Base-by-base conservation (phyloP, 2,113 vertebrate genomes). In the Phyllostomus discolor region DNA sequence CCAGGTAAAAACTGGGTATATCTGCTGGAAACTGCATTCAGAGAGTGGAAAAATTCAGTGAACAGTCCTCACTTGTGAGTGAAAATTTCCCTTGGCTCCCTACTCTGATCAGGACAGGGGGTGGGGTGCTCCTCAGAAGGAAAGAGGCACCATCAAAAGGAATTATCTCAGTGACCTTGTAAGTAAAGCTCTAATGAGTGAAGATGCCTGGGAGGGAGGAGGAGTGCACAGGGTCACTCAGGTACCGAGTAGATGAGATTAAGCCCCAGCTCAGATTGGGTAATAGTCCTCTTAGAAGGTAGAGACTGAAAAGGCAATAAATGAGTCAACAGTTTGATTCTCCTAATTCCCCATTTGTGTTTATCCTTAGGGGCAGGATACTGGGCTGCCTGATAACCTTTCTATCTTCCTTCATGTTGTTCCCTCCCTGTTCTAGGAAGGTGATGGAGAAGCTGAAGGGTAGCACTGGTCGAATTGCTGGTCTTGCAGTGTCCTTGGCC, bases 401-500 rank as follows among this genome's bases (percentile, higher is more conserved):
- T 43, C 52, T 82, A 4, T 72, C 41, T 88, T 88, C 24, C 38
- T 43, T 75, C 52, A 8, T 38, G 35, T 3, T 5, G 0, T 3
- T 1, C 12, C 80, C 31, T 15, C 2, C 59, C 90, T 86, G 5
- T 81, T 50, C 7, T 95, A 99, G 99, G 95, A 90, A 95, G 7
- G 28, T 99, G 57, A 98, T 99, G 99, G 98, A 99, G 98, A 99
- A 98, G 96, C 97, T 99, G 97, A 99, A 99, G 97, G 97, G 96
- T 28, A 98, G 91, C 78, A 98, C 97, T 38, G 97, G 93, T 1
- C 97, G 99, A 24, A 98, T 99, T 62, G 99, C 99, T 0, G 99
- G 99, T 14, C 99, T 99, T 4, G 99, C 99, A 0, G 99, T 99
- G 76, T 97, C 99, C 22, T 10, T 98, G 12, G 97, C 99, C 41